phyloP scores from a whole-genome alignment of 2,888 invertebrate genomes.

The Pomacea canaliculata region DNA sequence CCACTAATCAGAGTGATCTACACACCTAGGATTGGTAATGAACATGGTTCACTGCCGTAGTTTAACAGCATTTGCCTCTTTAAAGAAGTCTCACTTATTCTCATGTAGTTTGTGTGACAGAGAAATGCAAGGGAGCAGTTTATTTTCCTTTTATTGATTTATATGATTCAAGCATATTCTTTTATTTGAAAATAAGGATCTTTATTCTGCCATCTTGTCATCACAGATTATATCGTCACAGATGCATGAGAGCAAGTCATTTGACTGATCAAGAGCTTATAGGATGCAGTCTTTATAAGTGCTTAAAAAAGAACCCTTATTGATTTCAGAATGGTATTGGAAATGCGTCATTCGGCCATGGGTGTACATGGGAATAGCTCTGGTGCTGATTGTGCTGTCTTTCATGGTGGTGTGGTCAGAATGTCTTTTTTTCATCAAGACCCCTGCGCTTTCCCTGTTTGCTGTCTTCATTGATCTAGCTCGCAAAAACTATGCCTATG shows the following conservation, averaged over 20 bases:
- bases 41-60: no score
- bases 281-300: no score
- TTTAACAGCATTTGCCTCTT: neutral
- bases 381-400: slow-evolving; percentile 81
- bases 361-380: slow-evolving; percentile 77
- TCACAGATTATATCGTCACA: neutral
- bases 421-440: slow-evolving; percentile 94
- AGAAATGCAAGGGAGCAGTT: neutral
- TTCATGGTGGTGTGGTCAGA: slow-evolving; percentile 98
- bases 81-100: neutral
- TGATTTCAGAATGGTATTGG: slow-evolving; percentile 92
- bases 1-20: slow-evolving; percentile 55
- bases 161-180: no score
- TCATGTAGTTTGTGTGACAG: neutral
- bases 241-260: no score
- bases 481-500: slow-evolving; percentile 86
- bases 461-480: slow-evolving; percentile 92
- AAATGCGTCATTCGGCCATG: slow-evolving; percentile 86
- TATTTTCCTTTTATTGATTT: no score
- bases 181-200: no score
- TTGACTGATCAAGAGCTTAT: no score
- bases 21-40: slow-evolving; percentile 68
- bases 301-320: neutral
- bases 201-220: no score
- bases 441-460: slow-evolving; percentile 94